These are phyloP conservation scores for Etheostoma nigrum DNA, from an alignment of 2,797 vertebrate genomes.

Conservation along the genomic window DNA sequence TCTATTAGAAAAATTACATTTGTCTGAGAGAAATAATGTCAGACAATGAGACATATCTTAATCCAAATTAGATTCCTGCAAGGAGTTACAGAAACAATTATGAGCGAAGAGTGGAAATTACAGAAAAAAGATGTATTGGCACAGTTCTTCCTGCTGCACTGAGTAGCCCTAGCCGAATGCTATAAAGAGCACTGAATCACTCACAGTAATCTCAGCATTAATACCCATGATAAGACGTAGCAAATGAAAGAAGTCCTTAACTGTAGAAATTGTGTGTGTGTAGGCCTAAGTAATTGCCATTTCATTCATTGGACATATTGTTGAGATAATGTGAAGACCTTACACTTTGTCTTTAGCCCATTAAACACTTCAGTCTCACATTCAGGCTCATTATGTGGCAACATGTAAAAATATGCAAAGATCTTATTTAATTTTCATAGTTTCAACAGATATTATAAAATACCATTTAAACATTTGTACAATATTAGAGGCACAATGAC, in stretches of 20 bases:
- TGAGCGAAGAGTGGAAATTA: conserved; percentile 58
- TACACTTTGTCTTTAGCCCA: conserved; percentile 38
- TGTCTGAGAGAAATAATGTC: conserved; percentile 41
- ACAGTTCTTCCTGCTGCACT: conserved; percentile 69
- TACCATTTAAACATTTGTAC: conserved; percentile 3
- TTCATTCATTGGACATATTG: conserved; percentile 58
- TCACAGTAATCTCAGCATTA: conserved; percentile 74
- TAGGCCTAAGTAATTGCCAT: conserved; percentile 51
- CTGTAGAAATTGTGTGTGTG: conserved; percentile 60
- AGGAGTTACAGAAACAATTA: conserved; percentile 45
- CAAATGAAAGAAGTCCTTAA: conserved; percentile 76
- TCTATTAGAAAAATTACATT: conserved; percentile 39
- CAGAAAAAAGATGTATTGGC: conserved; percentile 68
- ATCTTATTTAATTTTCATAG: conserved; percentile 25
- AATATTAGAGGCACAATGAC: background rate
- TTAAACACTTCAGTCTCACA: conserved; percentile 59
- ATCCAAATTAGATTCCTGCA: conserved; percentile 55
- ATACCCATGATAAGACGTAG: conserved; percentile 64
- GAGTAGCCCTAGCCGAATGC: conserved; percentile 53
- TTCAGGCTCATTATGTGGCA: conserved; percentile 30
- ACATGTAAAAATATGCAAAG: conserved; percentile 37
- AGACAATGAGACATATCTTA: conserved; percentile 60
- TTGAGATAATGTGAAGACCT: conserved; percentile 61
- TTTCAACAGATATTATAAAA: conserved; percentile 18
- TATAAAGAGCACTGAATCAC: conserved; percentile 63